These are phyloP conservation scores for Papilio gigon DNA, from an alignment of 2,888 invertebrate species.

Conservation along the genomic window DNA sequence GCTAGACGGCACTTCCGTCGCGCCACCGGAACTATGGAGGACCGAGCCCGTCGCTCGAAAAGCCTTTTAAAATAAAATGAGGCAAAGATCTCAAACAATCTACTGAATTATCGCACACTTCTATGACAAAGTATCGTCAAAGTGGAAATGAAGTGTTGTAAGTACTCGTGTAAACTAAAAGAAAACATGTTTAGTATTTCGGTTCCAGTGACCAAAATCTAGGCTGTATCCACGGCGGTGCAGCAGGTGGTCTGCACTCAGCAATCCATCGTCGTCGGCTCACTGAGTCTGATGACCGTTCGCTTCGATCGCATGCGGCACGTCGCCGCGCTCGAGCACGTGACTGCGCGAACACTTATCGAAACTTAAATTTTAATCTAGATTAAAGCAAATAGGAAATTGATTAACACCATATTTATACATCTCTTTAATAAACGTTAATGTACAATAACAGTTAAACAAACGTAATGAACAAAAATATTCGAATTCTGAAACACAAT, in stretches of 20 bases:
- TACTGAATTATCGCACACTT: not conserved
- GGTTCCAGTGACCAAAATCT: too few species aligned
- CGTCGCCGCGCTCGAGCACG: too few species aligned
- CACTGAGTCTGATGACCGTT: not conserved
- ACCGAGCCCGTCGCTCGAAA: not conserved
- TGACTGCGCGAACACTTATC: not conserved
- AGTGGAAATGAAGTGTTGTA: not conserved
- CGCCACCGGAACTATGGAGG: constrained; percentile 7
- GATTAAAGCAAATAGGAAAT: not conserved
- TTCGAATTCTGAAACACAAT: not conserved
- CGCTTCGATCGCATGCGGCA: too few species aligned
- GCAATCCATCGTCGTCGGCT: not conserved
- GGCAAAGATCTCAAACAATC: not conserved
- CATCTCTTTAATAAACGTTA: constrained; percentile 6
- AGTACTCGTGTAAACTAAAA: too few species aligned
- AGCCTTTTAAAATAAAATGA: constrained; percentile 10
- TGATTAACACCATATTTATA: not conserved
- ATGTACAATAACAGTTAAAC: not conserved
- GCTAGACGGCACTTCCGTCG: constrained; percentile 76
- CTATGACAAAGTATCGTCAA: not conserved
- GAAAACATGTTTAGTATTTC: too few species aligned
- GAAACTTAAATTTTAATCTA: not conserved
- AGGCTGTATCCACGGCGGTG: too few species aligned
- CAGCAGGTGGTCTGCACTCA: too few species aligned
- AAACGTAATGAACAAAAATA: not conserved